Percentiles rank a stretch among this genome's conserved stretches.
Evolutionary conservation across 2,113 vertebrate genomes (phyloP).

Genomic region (Rhegmatorhina hoffmannsi): DNA sequence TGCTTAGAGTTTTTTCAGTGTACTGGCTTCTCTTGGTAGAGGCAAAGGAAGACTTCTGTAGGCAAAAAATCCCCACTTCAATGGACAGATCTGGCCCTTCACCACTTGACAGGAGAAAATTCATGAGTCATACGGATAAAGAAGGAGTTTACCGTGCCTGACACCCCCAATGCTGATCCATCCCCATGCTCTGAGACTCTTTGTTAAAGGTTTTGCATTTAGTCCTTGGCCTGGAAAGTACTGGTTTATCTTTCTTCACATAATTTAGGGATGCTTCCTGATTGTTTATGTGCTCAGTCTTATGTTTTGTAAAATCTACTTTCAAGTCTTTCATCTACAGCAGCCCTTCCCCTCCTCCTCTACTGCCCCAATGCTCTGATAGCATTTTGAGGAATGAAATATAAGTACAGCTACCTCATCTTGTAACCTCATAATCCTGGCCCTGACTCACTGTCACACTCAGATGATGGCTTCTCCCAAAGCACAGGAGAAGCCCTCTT

Average conservation of each 20-base stretch:
- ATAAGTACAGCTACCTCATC: neutral
- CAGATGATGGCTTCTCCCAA: neutral
- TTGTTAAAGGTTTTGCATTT: neutral
- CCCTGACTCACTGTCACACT: neutral
- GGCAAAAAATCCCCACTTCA: neutral
- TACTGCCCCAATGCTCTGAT: accelerated
- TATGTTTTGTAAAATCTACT: neutral
- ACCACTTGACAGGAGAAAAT: neutral
- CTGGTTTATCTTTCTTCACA: neutral
- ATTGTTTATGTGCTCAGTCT: neutral
- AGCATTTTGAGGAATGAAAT: neutral
- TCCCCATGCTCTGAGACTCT: accelerated
- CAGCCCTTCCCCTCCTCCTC: neutral
- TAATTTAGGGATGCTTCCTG: neutral
- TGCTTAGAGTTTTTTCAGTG: neutral
- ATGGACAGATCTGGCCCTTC: neutral
- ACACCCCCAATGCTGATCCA: neutral
- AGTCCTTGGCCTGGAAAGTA: neutral
- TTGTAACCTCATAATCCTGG: neutral
- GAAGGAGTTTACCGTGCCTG: neutral
- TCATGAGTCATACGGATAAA: accelerated
- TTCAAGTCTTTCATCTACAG: neutral
- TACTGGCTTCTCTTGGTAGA: neutral
- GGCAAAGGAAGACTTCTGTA: neutral
- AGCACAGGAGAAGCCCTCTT: neutral